phyloP scores from a whole-genome alignment of 1,140 invertebrate species.

The Leptopilina clavipes region DNA sequence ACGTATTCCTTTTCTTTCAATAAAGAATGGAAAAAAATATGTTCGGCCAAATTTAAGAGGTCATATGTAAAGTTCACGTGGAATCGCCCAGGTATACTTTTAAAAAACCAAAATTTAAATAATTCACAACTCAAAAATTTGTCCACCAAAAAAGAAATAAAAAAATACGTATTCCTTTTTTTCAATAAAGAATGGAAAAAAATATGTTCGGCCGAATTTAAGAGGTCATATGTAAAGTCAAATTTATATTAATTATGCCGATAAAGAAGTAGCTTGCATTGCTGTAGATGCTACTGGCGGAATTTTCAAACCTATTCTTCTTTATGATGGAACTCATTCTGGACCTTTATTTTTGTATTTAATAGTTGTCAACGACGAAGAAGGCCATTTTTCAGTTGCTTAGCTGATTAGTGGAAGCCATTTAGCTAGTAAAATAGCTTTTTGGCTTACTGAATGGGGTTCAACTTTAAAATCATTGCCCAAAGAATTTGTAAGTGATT shows the following conservation, averaged over 20 bases:
- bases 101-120: too few relatives aligned
- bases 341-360: not conserved
- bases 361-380: slow-evolving; percentile 29
- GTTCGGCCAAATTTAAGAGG: too few relatives aligned
- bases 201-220: too few relatives aligned
- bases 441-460: slow-evolving; percentile 35
- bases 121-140: too few relatives aligned
- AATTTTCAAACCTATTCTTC: not conserved
- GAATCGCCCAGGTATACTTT: too few relatives aligned
- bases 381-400: slow-evolving; percentile 22
- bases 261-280: not conserved
- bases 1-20: too few relatives aligned
- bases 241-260: not conserved
- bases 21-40: too few relatives aligned
- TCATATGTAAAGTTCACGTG: too few relatives aligned
- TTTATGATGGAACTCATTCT: not conserved
- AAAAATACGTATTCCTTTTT: too few relatives aligned
- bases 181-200: too few relatives aligned
- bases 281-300: not conserved
- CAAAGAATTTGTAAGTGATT: slow-evolving; percentile 39
- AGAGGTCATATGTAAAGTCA: too few relatives aligned
- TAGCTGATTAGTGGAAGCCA: slow-evolving; percentile 36
- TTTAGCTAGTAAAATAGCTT: not conserved
- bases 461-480: not conserved
- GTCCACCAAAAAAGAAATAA: too few relatives aligned